phyloP scores from a whole-genome alignment of 2,888 invertebrate species.

The Slavum lentiscoides region DNA sequence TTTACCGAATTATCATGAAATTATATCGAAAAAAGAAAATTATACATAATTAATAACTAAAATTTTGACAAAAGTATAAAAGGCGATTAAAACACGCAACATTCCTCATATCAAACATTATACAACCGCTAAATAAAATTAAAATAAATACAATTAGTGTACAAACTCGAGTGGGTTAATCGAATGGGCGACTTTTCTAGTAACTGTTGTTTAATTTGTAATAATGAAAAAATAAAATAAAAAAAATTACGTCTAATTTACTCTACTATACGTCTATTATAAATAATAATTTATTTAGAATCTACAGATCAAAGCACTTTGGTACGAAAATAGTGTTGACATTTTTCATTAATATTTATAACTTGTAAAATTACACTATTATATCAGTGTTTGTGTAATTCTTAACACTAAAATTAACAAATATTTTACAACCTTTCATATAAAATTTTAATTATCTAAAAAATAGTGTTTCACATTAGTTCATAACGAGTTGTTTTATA shows the following conservation, averaged over 20 bases:
- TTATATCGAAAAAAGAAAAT: not conserved
- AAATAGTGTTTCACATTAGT: slow-evolving; percentile 20
- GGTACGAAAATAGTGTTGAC: not conserved
- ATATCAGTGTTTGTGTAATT: slow-evolving; percentile 3
- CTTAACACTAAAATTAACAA: not conserved
- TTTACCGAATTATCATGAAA: slow-evolving; percentile 13
- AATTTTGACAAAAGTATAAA: not conserved
- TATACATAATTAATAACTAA: slow-evolving; percentile 2
- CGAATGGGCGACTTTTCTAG: not conserved
- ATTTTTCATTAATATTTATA: not conserved
- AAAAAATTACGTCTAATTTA: not conserved
- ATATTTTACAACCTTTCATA: slow-evolving; percentile 11
- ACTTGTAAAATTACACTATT: slow-evolving; percentile 4
- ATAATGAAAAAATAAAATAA: not conserved
- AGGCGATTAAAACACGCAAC: not conserved
- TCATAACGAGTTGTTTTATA: not conserved
- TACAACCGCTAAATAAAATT: not conserved
- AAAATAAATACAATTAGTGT: not conserved
- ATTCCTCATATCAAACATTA: not conserved
- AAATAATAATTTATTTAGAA: slow-evolving; percentile 4
- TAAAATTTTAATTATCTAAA: slow-evolving; percentile 22
- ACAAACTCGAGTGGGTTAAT: not conserved
- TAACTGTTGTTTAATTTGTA: not conserved
- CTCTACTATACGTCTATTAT: not conserved
- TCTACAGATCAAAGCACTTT: slow-evolving; percentile 5